Evolutionary conservation across 37 sponge, comb jelly and placozoan genomes (phyloP).

Genomic region (Beroe forskalii): DNA sequence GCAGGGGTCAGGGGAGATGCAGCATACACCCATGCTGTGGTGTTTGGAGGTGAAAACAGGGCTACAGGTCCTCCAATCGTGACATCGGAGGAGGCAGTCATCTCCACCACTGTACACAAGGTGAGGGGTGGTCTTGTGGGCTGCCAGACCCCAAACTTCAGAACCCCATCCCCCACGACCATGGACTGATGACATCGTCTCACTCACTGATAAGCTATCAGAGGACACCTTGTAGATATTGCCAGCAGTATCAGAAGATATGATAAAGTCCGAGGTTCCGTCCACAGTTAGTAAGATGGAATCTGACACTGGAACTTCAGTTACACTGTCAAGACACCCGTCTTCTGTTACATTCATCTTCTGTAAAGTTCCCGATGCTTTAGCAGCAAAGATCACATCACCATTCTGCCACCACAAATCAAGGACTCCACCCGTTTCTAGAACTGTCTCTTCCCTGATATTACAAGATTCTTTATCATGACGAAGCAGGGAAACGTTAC

Average conservation of each 20-base stretch:
- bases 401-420: slow-evolving; percentile 49
- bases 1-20: slow-evolving; percentile 39
- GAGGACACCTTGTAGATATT: neutral
- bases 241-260: slow-evolving; percentile 11
- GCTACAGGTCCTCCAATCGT: neutral
- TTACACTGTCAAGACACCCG: neutral
- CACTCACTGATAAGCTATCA: neutral
- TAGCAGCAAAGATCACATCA: neutral
- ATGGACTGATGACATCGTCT: neutral
- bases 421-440: slow-evolving; percentile 19
- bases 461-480: neutral
- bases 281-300: slow-evolving; percentile 19
- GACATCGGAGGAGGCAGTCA: slow-evolving; percentile 21
- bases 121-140: neutral
- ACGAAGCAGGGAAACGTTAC: neutral
- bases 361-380: slow-evolving; percentile 2
- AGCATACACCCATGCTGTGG: slow-evolving; percentile 62
- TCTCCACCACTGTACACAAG: slow-evolving; percentile 44
- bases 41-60: neutral
- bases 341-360: neutral
- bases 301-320: neutral
- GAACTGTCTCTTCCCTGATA: neutral
- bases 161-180: slow-evolving; percentile 35
- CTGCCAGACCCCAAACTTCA: slow-evolving; percentile 45
- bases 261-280: neutral